A percentile compares a stretch with the other conserved stretches of the same genome.
These are phyloP conservation scores for Drosophila chauvacae DNA, from an alignment of 1,140 invertebrate genomes.

Conservation along the genomic window DNA sequence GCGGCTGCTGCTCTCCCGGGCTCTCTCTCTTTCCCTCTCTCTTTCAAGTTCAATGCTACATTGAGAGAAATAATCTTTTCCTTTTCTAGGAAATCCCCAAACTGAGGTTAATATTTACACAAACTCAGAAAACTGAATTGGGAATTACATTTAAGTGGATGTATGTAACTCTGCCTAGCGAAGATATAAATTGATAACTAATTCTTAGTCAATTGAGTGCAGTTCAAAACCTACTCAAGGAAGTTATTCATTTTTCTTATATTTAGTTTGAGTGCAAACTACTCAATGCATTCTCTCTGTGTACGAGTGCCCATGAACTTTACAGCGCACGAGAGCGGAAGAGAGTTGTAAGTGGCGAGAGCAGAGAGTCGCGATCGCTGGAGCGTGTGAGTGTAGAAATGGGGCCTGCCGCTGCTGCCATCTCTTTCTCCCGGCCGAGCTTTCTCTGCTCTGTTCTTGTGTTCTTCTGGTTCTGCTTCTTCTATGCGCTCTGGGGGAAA, in stretches of 20 bases:
- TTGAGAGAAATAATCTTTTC: background rate
- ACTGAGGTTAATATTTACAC: background rate
- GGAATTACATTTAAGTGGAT: too few relatives aligned
- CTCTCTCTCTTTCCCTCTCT: conserved; percentile 14
- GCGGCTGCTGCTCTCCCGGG: conserved; percentile 27
- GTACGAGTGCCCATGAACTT: conserved; percentile 17
- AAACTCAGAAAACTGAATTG: background rate
- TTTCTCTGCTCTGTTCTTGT: conserved; percentile 38
- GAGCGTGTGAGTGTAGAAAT: conserved; percentile 65
- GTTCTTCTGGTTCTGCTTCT: conserved; percentile 52
- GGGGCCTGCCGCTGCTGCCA: conserved; percentile 50
- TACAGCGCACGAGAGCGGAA: conserved; percentile 12
- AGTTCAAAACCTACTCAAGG: too few relatives aligned
- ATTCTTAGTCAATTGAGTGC: too few relatives aligned
- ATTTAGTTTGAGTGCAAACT: too few relatives aligned
- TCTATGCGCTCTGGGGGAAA: conserved; percentile 67
- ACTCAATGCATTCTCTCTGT: background rate
- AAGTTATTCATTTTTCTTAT: too few relatives aligned
- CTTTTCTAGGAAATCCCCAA: background rate
- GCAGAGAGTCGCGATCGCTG: conserved; percentile 35
- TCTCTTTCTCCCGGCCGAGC: conserved; percentile 44
- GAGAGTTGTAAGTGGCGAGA: conserved; percentile 45
- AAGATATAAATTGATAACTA: background rate
- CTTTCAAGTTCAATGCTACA: conserved; percentile 78
- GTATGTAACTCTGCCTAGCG: too few relatives aligned